Conservation (phyloP, 1,140 invertebrate species). For the Lucilia sericata region DNA sequence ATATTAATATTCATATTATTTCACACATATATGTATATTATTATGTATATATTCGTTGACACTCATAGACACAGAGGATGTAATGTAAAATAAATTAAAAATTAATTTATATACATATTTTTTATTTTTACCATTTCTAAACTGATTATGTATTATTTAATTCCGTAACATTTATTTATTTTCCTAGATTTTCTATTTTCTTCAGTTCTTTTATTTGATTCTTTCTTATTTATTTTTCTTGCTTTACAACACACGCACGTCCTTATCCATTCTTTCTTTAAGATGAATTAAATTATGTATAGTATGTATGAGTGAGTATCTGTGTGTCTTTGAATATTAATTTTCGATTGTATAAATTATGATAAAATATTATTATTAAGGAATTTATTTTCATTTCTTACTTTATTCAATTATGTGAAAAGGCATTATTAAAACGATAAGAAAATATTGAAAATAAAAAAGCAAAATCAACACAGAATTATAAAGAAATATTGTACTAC, state of each 20-base stretch:
- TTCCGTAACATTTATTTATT: background rate
- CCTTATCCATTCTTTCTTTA: background rate
- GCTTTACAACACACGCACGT: background rate
- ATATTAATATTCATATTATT: too few species aligned
- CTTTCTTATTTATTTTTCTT: background rate
- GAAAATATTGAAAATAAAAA: background rate
- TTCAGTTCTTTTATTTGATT: background rate
- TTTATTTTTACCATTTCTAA: background rate
- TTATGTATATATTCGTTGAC: too few species aligned
- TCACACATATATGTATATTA: too few species aligned
- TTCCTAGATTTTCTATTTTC: too few species aligned
- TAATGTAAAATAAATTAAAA: too few species aligned
- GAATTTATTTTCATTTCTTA: background rate
- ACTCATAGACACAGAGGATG: too few species aligned
- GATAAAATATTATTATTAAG: background rate
- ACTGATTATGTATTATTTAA: background rate
- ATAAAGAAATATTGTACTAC: too few species aligned
- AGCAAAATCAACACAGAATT: too few species aligned
- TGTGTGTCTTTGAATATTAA: background rate
- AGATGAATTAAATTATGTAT: background rate
- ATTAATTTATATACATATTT: too few species aligned
- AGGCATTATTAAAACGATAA: background rate
- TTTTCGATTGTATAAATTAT: conserved; percentile 8
- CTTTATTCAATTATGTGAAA: background rate
- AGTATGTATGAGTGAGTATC: background rate